Evolutionary conservation across 2,797 vertebrate genomes (phyloP).

Genomic region (Acrossocheilus wenchowensis): DNA sequence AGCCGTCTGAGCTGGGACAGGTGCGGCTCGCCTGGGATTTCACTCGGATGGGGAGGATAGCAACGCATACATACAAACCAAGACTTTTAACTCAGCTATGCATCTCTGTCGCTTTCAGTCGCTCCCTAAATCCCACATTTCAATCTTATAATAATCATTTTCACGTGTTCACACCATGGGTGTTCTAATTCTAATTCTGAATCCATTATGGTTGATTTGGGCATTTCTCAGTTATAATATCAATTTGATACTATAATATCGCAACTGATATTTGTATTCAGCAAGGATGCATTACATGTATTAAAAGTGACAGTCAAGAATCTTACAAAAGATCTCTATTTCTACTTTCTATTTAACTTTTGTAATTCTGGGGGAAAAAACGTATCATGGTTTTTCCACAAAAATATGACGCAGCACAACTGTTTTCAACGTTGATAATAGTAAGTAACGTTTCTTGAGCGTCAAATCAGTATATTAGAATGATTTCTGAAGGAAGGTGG

Average conservation of each 20-base stretch:
- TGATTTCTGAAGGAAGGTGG: neutral
- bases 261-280: too few relatives aligned
- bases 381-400: neutral
- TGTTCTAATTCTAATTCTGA: neutral
- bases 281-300: neutral
- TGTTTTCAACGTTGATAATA: neutral
- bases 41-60: slow-evolving; percentile 35
- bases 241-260: too few relatives aligned
- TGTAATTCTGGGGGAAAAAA: neutral
- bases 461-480: neutral
- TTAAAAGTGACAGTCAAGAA: neutral
- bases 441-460: neutral
- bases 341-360: too few relatives aligned
- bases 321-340: neutral
- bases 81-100: neutral
- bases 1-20: slow-evolving; percentile 63
- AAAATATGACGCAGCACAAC: neutral
- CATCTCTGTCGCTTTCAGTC: neutral
- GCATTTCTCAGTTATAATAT: neutral
- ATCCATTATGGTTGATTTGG: neutral
- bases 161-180: neutral
- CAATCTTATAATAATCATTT: neutral
- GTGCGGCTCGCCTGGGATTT: slow-evolving; percentile 59
- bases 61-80: neutral
- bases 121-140: neutral